Base-by-base conservation (phyloP, 2,888 invertebrate species). In the Meta bourneti region DNA sequence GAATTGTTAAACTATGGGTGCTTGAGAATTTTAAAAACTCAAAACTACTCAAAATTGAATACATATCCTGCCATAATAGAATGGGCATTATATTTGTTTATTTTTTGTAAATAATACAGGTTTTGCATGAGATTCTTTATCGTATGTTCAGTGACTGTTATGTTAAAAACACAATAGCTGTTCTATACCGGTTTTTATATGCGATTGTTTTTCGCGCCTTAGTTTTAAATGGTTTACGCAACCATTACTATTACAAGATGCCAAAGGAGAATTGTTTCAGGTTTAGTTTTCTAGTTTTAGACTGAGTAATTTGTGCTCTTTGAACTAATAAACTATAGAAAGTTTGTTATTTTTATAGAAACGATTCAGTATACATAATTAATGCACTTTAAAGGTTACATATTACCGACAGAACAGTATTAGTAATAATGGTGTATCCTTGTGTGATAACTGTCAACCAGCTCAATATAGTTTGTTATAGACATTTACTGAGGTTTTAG, bases 301-400 rank as follows among this genome's bases (percentile, higher is more conserved):
- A 49, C n/a, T 34, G 34, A 88, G 49, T 13, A 79, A 74, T 48
- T n/a, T 71, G 11, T 72, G 20, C 51, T 83, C 54, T 82, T 49
- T 77, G 77, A 71, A 77, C 77, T 77, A 48, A 77, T 77, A 20
- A 87, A 84, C 54, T 70, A 89, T 49, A 89, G 82, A 77, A 77
- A 81, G 13, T 81, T 74, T 82, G 70, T 81, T 89, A 89, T 89
- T 89, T 89, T 89, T 89, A 89, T 89, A 89, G 89, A 77, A 51
- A 69, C 51, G 49, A 77, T 69, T 20, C n/a, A 77, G 71, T 87
- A 72, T 72, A 72, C n/a, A 77, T 80, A 34, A 34, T 34, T 34
- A 34, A 79, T 80, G 75, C 82, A 82, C 75, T 75, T 75, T 19
- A 87, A 71, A 89, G 69, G 75, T n/a, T 70, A 70, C 70, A 49